Evolutionary conservation across 2,113 vertebrate genomes (phyloP), one percentile per base, ranked within the genome.

Genomic region (Antigone vipio): DNA sequence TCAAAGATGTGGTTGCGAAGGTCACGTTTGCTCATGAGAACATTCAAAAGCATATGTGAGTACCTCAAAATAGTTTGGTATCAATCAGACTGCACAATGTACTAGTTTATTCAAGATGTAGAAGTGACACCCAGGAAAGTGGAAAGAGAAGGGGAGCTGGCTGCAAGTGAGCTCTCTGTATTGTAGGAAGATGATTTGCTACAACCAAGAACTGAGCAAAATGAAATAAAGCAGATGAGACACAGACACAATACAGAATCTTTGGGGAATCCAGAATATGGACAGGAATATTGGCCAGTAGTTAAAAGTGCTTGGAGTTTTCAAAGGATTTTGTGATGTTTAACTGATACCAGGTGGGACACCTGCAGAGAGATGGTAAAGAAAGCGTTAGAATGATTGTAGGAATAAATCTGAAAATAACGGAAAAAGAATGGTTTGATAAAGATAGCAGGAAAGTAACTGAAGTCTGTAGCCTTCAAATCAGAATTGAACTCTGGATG

Each of bases 351-450:
- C 11, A 50, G 32, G 26, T 42, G 9, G 38, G 50, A 80, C 6
- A 38, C 29, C 45, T 52, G 13, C 24, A 80, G 63, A 47, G 29
- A 69, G 3, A 59, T 27, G n/a, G 24, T n/a, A 59, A 66, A 71
- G 23, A 63, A 50, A 64, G 7, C 0, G 0, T 59, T 77, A 62
- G 38, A 86, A 76, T 3, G 71, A 32, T 2, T 44, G 16, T 17
- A 80, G 63, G 38, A 89, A 59, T 22, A 81, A 63, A 58, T 59
- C 5, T 0, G 1, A 75, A 92, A 85, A 52, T 6, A 78, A 38
- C 3, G 1, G 30, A 7, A 52, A 76, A 92, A 52, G 4, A 52
- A n/a, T 23, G 2, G 14, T 44, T 81, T 86, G 24, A 59, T 60
- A 71, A 92, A 64, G 34, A 47, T 19, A 85, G 14, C 12, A 63